Conservation (phyloP, 1,140 invertebrate genomes). For the Drosophila quadrilineata region DNA sequence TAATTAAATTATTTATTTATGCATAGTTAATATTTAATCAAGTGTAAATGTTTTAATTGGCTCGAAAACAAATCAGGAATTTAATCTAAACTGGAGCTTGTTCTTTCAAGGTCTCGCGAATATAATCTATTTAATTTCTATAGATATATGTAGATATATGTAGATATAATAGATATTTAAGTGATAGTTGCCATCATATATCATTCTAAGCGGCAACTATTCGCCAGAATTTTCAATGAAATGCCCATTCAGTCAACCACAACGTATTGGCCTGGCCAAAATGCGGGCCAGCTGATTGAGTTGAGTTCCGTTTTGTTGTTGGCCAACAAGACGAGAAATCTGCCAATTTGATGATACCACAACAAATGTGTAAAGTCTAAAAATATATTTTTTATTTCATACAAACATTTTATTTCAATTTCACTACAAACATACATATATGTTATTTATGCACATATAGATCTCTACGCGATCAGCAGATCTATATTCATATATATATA, state of each 20-base stretch:
- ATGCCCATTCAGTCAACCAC: slow-evolving; percentile 53
- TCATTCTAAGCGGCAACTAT: slow-evolving; percentile 13
- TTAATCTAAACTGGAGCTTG: background rate
- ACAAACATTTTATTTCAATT: no score
- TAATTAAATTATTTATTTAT: no score
- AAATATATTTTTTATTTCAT: slow-evolving; percentile 67
- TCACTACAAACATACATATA: slow-evolving; percentile 29
- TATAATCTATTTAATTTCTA: no score
- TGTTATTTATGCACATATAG: slow-evolving; percentile 9
- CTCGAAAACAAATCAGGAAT: background rate
- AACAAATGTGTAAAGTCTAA: slow-evolving; percentile 74
- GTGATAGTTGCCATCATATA: no score
- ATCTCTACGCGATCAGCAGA: no score
- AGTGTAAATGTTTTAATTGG: slow-evolving; percentile 12
- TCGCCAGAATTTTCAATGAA: slow-evolving; percentile 28
- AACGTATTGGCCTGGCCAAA: slow-evolving; percentile 30
- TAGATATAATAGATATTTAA: background rate
- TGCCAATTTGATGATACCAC: slow-evolving; percentile 77
- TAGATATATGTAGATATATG: no score
- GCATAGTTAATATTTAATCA: slow-evolving; percentile 26
- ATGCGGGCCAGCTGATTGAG: slow-evolving; percentile 72
- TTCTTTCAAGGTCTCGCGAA: slow-evolving; percentile 11
- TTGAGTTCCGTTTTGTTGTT: no score
- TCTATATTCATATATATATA: no score
- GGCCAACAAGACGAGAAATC: slow-evolving; percentile 69